Evolutionary conservation across 2,888 invertebrate genomes (phyloP).

Genomic region (Dryobota labecula): DNA sequence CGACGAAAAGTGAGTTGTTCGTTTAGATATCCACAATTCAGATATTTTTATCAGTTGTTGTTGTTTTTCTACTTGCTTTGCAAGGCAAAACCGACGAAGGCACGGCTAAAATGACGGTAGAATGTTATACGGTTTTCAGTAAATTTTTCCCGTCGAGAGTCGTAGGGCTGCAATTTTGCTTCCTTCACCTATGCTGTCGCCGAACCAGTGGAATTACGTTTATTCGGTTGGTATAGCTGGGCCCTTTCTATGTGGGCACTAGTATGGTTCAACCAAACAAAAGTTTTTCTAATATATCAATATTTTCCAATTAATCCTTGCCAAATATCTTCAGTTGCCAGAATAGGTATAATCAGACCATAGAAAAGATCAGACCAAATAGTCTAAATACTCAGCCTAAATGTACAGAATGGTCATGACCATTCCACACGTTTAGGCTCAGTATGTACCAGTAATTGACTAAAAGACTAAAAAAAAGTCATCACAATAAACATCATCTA

Average conservation of each 20-base stretch:
- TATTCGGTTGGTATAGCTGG: neutral
- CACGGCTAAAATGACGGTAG: neutral
- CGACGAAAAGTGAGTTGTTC: constrained; percentile 74
- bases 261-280: neutral
- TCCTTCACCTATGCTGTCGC: neutral
- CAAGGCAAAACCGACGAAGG: no score
- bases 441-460: no score
- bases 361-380: neutral
- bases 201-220: neutral
- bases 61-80: neutral
- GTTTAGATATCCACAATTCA: neutral
- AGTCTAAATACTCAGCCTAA: neutral
- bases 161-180: neutral
- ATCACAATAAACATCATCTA: neutral
- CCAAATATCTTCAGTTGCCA: neutral
- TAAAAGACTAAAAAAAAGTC: no score
- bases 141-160: neutral
- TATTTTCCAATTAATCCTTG: neutral
- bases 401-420: neutral
- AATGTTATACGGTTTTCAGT: no score
- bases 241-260: neutral
- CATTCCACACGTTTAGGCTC: no score
- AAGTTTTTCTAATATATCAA: neutral
- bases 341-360: neutral
- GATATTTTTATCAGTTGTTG: neutral